Evolutionary conservation across 2,797 vertebrate species (phyloP).

Genomic region (Squalus acanthias): DNA sequence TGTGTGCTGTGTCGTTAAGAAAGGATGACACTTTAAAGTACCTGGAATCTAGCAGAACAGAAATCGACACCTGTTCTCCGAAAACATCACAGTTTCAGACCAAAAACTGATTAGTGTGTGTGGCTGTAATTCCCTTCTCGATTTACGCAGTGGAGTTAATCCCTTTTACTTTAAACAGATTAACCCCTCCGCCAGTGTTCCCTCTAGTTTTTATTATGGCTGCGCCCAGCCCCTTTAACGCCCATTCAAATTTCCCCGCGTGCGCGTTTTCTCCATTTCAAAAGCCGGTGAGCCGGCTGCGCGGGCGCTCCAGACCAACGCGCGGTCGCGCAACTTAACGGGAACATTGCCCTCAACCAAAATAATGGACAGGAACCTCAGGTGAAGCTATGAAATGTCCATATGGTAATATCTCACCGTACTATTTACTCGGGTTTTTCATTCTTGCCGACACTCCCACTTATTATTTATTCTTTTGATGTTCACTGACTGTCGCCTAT

Average conservation of each 20-base stretch:
- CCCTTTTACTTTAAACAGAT: neutral
- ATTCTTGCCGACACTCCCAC: neutral
- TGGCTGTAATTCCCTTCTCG: neutral
- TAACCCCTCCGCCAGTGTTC: neutral
- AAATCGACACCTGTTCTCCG: no score
- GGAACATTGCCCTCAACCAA: no score
- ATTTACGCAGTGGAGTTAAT: neutral
- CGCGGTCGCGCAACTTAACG: no score
- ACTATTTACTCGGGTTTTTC: neutral
- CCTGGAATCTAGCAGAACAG: neutral
- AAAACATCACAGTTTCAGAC: neutral
- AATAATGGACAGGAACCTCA: neutral
- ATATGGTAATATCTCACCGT: no score
- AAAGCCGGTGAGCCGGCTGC: no score
- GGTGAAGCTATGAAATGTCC: neutral
- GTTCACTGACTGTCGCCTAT: no score
- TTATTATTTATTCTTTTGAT: no score
- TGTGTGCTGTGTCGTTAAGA: neutral
- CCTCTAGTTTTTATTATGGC: no score
- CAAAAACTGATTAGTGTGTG: neutral
- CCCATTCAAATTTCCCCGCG: no score
- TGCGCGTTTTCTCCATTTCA: no score
- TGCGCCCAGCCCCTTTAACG: no score
- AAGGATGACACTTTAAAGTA: neutral
- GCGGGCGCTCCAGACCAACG: no score